These are phyloP conservation scores for Dione juno DNA, from an alignment of 2,888 invertebrate species.

Conservation along the genomic window DNA sequence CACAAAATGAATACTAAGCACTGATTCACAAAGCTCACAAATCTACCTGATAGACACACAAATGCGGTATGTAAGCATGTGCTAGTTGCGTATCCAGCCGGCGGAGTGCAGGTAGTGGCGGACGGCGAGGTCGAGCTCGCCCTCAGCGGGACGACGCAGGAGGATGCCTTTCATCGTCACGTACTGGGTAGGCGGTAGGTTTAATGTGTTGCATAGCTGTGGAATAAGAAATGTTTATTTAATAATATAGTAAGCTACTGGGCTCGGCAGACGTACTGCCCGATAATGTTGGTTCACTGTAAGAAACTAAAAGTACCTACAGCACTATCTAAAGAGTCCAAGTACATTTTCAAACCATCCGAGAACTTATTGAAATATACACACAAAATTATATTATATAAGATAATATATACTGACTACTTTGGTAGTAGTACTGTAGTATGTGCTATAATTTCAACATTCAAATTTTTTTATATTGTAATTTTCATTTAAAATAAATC, in stretches of 20 bases:
- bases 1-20: not conserved
- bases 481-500: no score
- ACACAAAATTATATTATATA: no score
- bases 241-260: not conserved
- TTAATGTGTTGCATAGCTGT: constrained; percentile 89
- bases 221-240: not conserved
- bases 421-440: no score
- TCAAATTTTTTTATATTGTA: no score
- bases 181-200: constrained; percentile 93
- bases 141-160: constrained; percentile 84
- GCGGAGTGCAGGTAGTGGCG: constrained; percentile 70
- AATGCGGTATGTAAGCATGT: not conserved
- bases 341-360: no score
- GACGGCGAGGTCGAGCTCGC: constrained; percentile 66
- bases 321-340: no score
- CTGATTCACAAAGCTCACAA: not conserved
- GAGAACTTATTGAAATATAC: no score
- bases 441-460: no score
- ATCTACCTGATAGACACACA: not conserved
- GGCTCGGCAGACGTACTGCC: no score
- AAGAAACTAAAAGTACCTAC: no score
- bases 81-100: constrained; percentile 73
- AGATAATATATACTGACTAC: no score
- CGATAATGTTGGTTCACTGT: no score
- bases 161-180: constrained; percentile 94